A percentile compares a stretch with the other conserved stretches of the same genome.
These are phyloP conservation scores for Echeneis naucrates DNA, from an alignment of 2,797 vertebrate species.

Conservation along the genomic window DNA sequence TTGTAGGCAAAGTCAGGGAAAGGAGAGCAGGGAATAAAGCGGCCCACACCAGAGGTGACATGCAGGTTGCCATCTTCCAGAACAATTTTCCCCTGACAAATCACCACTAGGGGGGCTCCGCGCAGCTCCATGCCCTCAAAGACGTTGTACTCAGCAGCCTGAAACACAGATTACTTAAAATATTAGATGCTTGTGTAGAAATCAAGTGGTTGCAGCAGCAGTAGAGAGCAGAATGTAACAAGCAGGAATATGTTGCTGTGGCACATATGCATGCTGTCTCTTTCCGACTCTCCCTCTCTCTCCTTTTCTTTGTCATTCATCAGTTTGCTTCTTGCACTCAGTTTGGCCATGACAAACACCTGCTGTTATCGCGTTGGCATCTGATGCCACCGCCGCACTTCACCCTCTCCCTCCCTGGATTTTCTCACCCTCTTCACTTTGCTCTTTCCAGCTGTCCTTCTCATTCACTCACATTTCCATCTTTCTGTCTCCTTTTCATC, in stretches of 20 bases:
- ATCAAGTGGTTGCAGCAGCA: background rate
- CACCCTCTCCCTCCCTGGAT: conserved; percentile 6
- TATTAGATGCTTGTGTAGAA: background rate
- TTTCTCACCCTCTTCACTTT: conserved; percentile 1
- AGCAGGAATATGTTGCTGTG: background rate
- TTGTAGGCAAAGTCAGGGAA: conserved; percentile 97
- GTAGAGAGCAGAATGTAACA: background rate
- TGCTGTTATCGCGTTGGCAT: conserved; percentile 68
- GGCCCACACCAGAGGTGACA: conserved; percentile 89
- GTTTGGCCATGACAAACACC: conserved; percentile 72
- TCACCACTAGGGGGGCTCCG: conserved; percentile 91
- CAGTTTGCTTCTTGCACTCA: conserved; percentile 56
- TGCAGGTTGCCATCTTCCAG: conserved; percentile 95
- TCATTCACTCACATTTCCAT: conserved; percentile 2
- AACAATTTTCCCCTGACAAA: conserved; percentile 97
- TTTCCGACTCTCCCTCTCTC: background rate
- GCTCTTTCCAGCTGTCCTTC: conserved; percentile 11
- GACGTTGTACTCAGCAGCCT: conserved; percentile 97
- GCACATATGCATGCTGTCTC: background rate
- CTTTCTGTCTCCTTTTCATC: conserved; percentile 3
- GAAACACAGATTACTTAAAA: conserved; percentile 5
- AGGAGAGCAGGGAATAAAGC: conserved; percentile 92
- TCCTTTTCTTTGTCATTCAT: conserved; percentile 41
- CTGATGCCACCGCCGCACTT: conserved; percentile 8
- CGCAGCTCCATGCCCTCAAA: conserved; percentile 98